A percentile compares a stretch with the other conserved stretches of the same genome.
These are phyloP conservation scores for Noctua comes DNA, from an alignment of 2,888 invertebrate genomes.

Conservation along the genomic window DNA sequence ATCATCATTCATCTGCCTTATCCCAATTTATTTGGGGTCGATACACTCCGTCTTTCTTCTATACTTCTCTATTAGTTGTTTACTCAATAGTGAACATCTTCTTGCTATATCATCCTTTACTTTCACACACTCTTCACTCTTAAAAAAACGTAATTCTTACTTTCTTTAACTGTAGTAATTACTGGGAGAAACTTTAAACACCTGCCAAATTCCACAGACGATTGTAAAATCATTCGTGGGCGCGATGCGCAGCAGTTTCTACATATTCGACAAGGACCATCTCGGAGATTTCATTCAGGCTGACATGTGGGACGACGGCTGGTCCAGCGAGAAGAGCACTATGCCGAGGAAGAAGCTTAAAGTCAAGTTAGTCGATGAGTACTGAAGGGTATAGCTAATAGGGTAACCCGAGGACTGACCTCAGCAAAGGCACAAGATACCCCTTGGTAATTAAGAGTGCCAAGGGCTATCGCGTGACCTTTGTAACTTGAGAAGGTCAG, in stretches of 20 bases:
- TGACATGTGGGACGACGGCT: slow-evolving; percentile 91
- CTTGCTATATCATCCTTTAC: no score
- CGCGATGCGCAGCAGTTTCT: slow-evolving; percentile 91
- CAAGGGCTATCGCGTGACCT: neutral
- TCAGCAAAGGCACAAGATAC: neutral
- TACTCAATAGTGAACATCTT: no score
- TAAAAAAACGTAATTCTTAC: no score
- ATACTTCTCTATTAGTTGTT: no score
- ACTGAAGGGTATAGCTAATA: no score
- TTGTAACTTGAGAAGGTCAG: neutral
- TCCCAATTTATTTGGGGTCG: no score
- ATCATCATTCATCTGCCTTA: no score
- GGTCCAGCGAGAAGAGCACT: slow-evolving; percentile 79
- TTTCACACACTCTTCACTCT: no score
- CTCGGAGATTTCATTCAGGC: slow-evolving; percentile 83
- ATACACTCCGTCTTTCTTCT: no score
- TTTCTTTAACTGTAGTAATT: neutral
- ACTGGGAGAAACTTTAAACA: neutral
- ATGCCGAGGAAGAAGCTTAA: slow-evolving; percentile 89
- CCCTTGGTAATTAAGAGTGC: neutral
- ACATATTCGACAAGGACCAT: slow-evolving; percentile 87
- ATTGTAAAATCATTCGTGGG: slow-evolving; percentile 90
- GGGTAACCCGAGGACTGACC: no score
- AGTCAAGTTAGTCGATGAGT: slow-evolving; percentile 72
- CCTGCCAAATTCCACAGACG: slow-evolving; percentile 77